phyloP scores from a whole-genome alignment of 2,797 vertebrate species.

The Lepidocolaptes lacrymiger region DNA sequence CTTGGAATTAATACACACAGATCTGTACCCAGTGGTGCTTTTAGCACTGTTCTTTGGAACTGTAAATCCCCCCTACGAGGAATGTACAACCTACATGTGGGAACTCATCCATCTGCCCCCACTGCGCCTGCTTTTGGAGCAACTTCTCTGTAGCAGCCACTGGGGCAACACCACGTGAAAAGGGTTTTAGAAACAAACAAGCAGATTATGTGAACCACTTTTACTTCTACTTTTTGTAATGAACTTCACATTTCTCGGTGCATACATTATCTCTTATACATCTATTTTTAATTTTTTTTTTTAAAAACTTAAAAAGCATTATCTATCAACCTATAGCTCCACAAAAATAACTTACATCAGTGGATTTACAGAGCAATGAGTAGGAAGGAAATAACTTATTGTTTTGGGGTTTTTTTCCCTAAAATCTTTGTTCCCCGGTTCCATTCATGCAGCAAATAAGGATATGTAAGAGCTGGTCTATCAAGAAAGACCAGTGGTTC shows the following conservation, averaged over 20 bases:
- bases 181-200: neutral
- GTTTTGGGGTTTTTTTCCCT: neutral
- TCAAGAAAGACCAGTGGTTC: neutral
- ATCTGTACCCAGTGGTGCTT: conserved; percentile 29
- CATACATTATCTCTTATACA: neutral
- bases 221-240: neutral
- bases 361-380: neutral
- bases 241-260: neutral
- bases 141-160: neutral
- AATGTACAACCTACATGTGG: neutral
- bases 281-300: neutral
- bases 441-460: neutral
- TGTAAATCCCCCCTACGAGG: neutral
- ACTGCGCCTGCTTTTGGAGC: neutral
- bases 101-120: neutral
- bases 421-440: neutral
- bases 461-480: neutral
- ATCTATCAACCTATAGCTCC: neutral
- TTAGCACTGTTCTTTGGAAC: conserved; percentile 14
- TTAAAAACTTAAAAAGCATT: neutral
- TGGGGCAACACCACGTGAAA: neutral
- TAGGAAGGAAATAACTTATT: neutral
- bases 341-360: neutral
- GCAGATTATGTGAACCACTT: neutral
- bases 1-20: neutral